Evolutionary conservation across 2,888 invertebrate species (phyloP), one percentile per base, ranked within the genome.

Genomic region (Sphinx pinastri): DNA sequence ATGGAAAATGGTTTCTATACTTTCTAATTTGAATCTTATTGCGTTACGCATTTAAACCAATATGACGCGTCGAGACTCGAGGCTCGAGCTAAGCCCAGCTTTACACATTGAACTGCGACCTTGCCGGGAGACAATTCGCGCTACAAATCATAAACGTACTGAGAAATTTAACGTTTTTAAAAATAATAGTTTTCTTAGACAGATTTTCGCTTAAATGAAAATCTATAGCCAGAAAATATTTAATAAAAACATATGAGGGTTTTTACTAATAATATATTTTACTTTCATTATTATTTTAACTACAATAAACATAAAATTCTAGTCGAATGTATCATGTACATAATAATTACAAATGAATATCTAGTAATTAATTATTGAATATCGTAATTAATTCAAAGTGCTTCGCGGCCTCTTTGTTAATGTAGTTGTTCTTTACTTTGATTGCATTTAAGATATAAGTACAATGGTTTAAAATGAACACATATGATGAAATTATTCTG

Each of bases 101-200:
- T 82, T 83, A 81, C 76, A 76, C 74, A 73, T 74, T 81, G 81
- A 81, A 78, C 82, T 81, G 73, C 73, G 81, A 81, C 85, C 85
- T 86, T 85, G 82, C 74, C 72, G 67, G 67, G 71, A 66, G 72
- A 72, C 69, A 70, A 45, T 49, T 25, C 19, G 55, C 72, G 74
- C 71, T 12, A 58, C 67, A 74, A 72, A 71, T 66, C 14, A 70
- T n/a, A 55, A 68, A 57, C 57, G 8, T 6, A 68, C 57, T 59
- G 49, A 45, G 38, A 55, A 1, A 1, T 19, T 19, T 12, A 31
- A 10, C 11, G 19, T 4, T 31, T 0, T 25, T 57, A 13, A 57
- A 11, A 25, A 4, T 38, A 8, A 38, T 25, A 8, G 6, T 38
- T 38, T 38, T 38, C 38, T 38, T 38, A 4, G 4, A 4, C 6